These are phyloP conservation scores for Dasypolia templi DNA, from an alignment of 2,888 invertebrate species.

Conservation along the genomic window DNA sequence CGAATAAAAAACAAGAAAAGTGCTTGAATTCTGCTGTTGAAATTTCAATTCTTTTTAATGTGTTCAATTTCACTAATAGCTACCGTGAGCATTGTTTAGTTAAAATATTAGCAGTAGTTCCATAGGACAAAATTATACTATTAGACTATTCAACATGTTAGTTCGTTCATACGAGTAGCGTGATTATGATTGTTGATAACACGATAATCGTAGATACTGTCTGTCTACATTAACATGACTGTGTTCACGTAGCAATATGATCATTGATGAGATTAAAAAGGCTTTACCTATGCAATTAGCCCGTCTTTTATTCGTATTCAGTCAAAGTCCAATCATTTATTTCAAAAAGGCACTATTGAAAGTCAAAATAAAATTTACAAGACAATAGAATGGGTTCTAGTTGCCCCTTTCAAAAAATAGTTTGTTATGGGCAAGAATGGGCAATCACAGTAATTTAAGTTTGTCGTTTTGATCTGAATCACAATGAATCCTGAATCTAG, in stretches of 20 bases:
- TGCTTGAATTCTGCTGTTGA: constrained; percentile 22
- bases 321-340: no score
- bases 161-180: constrained; percentile 6
- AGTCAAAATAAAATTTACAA: background rate
- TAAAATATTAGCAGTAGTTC: constrained; percentile 42
- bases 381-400: background rate
- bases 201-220: constrained; percentile 8
- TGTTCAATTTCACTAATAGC: constrained; percentile 39
- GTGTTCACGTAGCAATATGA: constrained; percentile 14
- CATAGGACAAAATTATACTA: constrained; percentile 25
- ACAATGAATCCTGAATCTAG: background rate
- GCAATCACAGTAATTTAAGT: background rate
- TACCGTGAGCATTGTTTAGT: constrained; percentile 8
- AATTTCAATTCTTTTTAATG: constrained; percentile 31
- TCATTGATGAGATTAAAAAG: background rate
- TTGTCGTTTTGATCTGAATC: background rate
- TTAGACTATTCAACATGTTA: constrained; percentile 2
- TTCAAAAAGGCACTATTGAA: background rate
- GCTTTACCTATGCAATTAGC: background rate
- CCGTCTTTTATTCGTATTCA: no score
- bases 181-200: constrained; percentile 35
- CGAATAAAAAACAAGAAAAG: background rate
- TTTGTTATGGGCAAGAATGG: background rate
- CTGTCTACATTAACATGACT: constrained; percentile 4
- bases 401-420: background rate